Evolutionary conservation across 1,140 invertebrate species (phyloP), one percentile per base, ranked within the genome.

Genomic region (Carcinoscorpius rotundicauda): DNA sequence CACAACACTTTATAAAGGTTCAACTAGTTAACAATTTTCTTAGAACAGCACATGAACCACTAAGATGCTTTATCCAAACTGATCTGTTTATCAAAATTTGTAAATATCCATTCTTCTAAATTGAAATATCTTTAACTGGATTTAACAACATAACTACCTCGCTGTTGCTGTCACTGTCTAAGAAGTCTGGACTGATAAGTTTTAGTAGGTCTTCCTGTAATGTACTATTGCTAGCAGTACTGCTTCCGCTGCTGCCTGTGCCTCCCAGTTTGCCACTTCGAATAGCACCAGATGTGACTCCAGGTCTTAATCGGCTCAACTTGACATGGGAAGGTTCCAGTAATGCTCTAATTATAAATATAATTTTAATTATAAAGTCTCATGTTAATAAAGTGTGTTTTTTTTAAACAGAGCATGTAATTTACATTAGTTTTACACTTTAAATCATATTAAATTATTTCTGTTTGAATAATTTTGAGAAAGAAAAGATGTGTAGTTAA

Each of bases 141-240:
- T 3, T 60, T 50, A 48, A 10, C 9, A 29, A 53, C 58, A 58
- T 64, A 29, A 29, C 29, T 29, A 64, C 66, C 52, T 68, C 66
- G 51, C 66, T 68, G 53, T 68, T 68, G 51, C 68, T 67, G 52
- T 66, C 68, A 64, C 66, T 67, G 29, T 69, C 65, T 3, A 69
- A 52, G 52, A 68, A 69, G 5, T 94, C 91, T 0, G 90, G 89
- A 78, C 89, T 89, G 67, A 96, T 94, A 3, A 96, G 79, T 52
- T 87, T 84, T 80, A 93, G 87, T 4, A 96, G 78, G 73, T 96
- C 91, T 75, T 94, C 90, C 78, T 94, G 87, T 4, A 92, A 77
- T 49, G 85, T 88, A 71, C 82, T 86, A 2, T 81, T 81, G 1
- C 80, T 81, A 29, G 70, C 63, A 64, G 66, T 70, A 51, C 70